phyloP scores from a whole-genome alignment of 2,888 invertebrate species.

The Yponomeuta malinellus region DNA sequence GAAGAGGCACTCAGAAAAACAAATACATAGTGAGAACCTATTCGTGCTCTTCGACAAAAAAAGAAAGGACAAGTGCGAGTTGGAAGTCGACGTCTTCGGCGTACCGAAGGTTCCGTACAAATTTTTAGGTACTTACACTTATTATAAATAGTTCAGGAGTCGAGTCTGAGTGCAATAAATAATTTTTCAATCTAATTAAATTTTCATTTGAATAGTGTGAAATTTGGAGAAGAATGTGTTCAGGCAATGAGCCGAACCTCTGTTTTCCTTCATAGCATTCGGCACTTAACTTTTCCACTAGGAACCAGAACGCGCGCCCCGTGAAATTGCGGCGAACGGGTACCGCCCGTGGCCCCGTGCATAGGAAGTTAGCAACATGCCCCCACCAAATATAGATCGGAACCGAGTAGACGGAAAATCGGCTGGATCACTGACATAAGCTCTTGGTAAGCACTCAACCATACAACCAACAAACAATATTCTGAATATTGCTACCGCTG shows the following conservation, averaged over 20 bases:
- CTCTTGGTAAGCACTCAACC: background rate
- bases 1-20: no score
- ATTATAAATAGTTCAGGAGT: no score
- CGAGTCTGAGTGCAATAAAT: no score
- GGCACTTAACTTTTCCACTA: conserved; percentile 69
- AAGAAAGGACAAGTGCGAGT: no score
- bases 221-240: no score
- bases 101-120: no score
- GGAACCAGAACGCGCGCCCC: conserved; percentile 37
- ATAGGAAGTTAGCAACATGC: conserved; percentile 15
- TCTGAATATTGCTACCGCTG: background rate
- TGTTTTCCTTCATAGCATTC: conserved; percentile 26
- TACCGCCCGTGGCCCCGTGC: conserved; percentile 30
- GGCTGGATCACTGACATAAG: background rate
- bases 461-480: background rate
- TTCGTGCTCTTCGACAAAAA: no score
- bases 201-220: no score
- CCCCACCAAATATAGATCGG: conserved; percentile 20
- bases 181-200: no score
- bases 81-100: no score
- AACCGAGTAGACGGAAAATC: conserved; percentile 12
- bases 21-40: no score
- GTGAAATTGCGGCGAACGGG: conserved; percentile 70
- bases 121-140: no score
- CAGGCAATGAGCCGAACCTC: background rate